Evolutionary conservation across 2,113 vertebrate species (phyloP).

Genomic region (Pleuronectes platessa): DNA sequence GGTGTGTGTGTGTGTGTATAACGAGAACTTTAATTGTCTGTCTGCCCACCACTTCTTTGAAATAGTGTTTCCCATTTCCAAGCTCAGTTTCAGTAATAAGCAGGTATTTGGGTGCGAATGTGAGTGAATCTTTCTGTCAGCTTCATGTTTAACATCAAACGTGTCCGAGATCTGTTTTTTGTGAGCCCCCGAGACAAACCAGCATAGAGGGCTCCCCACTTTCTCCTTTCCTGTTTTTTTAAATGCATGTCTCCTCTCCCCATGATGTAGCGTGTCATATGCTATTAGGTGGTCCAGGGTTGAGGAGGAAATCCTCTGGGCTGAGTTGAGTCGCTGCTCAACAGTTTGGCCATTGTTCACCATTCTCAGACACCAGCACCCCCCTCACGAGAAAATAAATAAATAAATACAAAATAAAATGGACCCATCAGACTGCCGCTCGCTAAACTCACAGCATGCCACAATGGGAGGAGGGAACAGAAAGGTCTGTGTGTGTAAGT

Average conservation of each 20-base stretch:
- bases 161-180: neutral
- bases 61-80: neutral
- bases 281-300: conserved; percentile 64
- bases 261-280: conserved; percentile 66
- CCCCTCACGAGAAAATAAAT: conserved; percentile 12
- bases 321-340: conserved; percentile 65
- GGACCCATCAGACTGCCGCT: conserved; percentile 47
- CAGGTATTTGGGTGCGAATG: neutral
- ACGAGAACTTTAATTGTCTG: conserved; percentile 30
- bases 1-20: conserved; percentile 39
- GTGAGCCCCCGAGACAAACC: conserved; percentile 24
- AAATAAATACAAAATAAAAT: conserved; percentile 28
- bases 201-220: conserved; percentile 14
- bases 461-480: conserved; percentile 14
- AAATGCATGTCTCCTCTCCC: conserved; percentile 49
- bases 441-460: conserved; percentile 50
- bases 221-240: conserved; percentile 36
- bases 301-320: conserved; percentile 80
- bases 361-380: conserved; percentile 61
- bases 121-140: neutral
- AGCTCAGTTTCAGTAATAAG: conserved; percentile 3
- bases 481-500: conserved; percentile 39
- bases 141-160: neutral
- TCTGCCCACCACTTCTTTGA: conserved; percentile 24
- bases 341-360: conserved; percentile 81